Base-by-base conservation (phyloP, 2,888 invertebrate species). In the Colletes collaris region DNA sequence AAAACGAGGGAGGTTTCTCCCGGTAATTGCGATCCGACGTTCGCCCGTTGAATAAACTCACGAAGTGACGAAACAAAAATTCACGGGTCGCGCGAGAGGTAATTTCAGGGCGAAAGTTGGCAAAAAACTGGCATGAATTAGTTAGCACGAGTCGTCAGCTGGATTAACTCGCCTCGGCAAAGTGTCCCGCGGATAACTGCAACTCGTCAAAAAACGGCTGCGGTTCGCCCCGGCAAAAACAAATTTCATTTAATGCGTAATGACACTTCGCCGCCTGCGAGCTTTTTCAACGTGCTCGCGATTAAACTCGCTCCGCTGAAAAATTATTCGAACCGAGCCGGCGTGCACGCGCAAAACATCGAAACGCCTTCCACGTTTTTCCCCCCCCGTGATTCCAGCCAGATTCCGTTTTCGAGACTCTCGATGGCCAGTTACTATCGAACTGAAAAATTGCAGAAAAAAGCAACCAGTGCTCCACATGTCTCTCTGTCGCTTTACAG, bases 71-170 rank as follows among this genome's bases (percentile, higher is more conserved):
- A 67, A 72, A 78, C 66, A 75, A 69, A 79, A 76, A 72, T 82
- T 83, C 69, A 35, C 76, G 73, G 67, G 59, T 79, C 44, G 35
- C 49, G 60, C 7, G 62, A 49, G 11, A 52, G 72, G 83, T 75
- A 85, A 85, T 85, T 85, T 80, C 83, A 52, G 74, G 76, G 77
- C 80, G 85, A 85, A 84, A 85, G 84, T 72, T 59, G n/a, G 55
- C 75, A 72, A 78, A 79, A 78, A 85, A 66, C 75, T 40, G 56
- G 63, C 70, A 76, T 63, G 86, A 85, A 85, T 85, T 85, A 85
- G 86, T 83, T 85, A 80, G 82, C 82, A 50, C 71, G 69, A 64
- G 72, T 56, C 64, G 82, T 70, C 59, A 59, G 79, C 44, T 55
- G 76, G 83, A 88, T 89, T 86, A 88, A 88, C 86, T 87, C 83